phyloP scores from a whole-genome alignment of 2,888 invertebrate genomes.

The Anaspis maculata region DNA sequence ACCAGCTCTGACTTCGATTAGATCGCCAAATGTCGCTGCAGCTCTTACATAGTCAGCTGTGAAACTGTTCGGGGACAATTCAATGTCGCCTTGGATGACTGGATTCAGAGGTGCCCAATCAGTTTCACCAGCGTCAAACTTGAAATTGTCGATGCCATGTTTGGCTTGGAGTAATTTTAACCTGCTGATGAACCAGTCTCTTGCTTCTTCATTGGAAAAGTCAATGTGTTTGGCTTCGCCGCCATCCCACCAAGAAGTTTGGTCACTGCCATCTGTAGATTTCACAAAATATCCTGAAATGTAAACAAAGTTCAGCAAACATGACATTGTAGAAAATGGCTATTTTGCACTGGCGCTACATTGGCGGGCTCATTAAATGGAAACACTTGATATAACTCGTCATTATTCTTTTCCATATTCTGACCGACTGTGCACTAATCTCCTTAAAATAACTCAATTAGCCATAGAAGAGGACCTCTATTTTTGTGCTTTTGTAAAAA shows the following conservation, averaged over 20 bases:
- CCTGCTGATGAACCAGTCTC: conserved; percentile 49
- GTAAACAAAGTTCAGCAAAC: neutral
- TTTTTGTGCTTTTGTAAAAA: too few species aligned
- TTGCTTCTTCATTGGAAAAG: conserved; percentile 62
- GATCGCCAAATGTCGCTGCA: conserved; percentile 51
- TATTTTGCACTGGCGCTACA: too few species aligned
- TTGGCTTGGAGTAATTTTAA: conserved; percentile 48
- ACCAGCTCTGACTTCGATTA: conserved; percentile 66
- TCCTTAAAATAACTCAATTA: too few species aligned
- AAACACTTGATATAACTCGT: too few species aligned
- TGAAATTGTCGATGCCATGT: conserved; percentile 64
- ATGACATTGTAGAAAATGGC: too few species aligned
- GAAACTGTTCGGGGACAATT: conserved; percentile 50
- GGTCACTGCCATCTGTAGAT: conserved; percentile 45
- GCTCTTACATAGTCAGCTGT: conserved; percentile 50
- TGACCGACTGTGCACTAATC: too few species aligned
- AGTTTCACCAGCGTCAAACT: conserved; percentile 76
- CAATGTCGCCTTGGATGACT: conserved; percentile 39
- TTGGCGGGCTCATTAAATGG: too few species aligned
- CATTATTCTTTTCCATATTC: too few species aligned
- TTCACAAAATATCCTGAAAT: conserved; percentile 45
- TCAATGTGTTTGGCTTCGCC: conserved; percentile 55
- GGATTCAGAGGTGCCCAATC: conserved; percentile 57
- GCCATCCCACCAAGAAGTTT: conserved; percentile 46
- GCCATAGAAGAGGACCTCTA: too few species aligned